Evolutionary conservation across 2,797 vertebrate genomes (phyloP).

Genomic region (Thunnus albacares): DNA sequence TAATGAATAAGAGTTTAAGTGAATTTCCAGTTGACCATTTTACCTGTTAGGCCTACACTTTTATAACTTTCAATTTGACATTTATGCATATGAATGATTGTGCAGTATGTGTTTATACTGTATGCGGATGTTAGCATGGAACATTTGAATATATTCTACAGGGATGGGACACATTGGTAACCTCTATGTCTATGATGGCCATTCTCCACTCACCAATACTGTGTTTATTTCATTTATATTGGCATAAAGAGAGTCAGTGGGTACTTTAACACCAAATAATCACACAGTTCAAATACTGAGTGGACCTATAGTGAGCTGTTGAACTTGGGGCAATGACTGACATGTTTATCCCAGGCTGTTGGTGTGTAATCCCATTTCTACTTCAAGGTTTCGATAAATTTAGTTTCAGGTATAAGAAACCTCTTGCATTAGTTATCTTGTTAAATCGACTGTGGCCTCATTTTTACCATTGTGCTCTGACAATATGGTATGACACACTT

Average conservation of each 20-base stretch:
- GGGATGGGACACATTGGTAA: not conserved
- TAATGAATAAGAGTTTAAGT: not conserved
- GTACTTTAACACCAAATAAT: not conserved
- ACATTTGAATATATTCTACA: not conserved
- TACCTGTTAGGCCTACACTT: not conserved
- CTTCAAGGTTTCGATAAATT: not conserved
- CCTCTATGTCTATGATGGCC: not conserved
- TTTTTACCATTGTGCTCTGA: not conserved
- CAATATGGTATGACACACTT: not conserved
- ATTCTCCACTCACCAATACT: not conserved
- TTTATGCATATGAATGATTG: not conserved
- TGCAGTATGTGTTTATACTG: not conserved
- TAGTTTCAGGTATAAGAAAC: not conserved
- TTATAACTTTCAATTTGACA: not conserved
- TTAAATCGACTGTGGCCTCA: not conserved
- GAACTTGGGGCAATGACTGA: not conserved
- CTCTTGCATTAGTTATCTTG: not conserved
- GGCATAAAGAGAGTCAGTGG: not conserved
- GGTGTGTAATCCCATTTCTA: slow-evolving; percentile 3
- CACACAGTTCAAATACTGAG: not conserved
- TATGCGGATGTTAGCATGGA: not conserved
- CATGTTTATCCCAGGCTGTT: not conserved
- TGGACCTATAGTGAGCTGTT: not conserved
- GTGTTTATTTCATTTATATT: not conserved
- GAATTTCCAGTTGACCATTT: not conserved